phyloP scores from a whole-genome alignment of 2,797 vertebrate genomes.

The Telmatherina bonti region DNA sequence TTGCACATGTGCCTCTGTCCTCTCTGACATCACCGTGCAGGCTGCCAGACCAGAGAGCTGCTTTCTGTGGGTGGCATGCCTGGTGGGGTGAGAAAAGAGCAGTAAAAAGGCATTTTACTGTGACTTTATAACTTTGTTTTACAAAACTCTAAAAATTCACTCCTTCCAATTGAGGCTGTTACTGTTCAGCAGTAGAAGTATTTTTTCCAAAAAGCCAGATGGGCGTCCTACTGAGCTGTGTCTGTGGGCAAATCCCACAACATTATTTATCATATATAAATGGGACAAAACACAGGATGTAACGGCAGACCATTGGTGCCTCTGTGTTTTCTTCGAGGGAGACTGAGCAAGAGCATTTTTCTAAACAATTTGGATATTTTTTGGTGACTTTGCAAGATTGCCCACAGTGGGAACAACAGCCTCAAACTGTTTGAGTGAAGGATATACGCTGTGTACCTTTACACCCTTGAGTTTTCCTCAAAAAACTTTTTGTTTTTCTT shows the following conservation, averaged over 20 bases:
- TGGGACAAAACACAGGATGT: conserved; percentile 39
- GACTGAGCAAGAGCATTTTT: conserved; percentile 20
- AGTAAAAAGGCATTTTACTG: conserved; percentile 12
- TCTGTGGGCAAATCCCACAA: conserved; percentile 54
- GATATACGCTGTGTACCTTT: neutral
- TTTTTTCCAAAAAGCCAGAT: conserved; percentile 37
- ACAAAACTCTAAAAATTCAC: conserved; percentile 27
- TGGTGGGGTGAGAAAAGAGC: conserved; percentile 5
- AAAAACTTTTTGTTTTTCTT: too few species aligned
- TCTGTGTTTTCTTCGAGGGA: conserved; percentile 40
- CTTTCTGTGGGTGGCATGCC: conserved; percentile 17
- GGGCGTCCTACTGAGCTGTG: conserved; percentile 42
- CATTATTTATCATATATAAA: conserved; percentile 47
- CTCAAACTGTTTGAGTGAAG: conserved; percentile 19
- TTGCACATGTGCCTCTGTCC: conserved; percentile 62
- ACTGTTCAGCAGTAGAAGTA: conserved; percentile 31
- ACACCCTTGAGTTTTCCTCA: conserved; percentile 3
- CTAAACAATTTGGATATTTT: conserved; percentile 12
- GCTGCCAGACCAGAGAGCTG: conserved; percentile 28
- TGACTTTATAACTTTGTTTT: conserved; percentile 21
- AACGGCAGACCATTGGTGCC: conserved; percentile 29
- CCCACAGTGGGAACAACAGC: neutral
- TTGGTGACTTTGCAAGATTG: conserved; percentile 32
- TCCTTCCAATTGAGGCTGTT: conserved; percentile 8
- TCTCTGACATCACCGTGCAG: conserved; percentile 63